Conservation (phyloP, 2,797 vertebrate species). For the Hyperoplus immaculatus region DNA sequence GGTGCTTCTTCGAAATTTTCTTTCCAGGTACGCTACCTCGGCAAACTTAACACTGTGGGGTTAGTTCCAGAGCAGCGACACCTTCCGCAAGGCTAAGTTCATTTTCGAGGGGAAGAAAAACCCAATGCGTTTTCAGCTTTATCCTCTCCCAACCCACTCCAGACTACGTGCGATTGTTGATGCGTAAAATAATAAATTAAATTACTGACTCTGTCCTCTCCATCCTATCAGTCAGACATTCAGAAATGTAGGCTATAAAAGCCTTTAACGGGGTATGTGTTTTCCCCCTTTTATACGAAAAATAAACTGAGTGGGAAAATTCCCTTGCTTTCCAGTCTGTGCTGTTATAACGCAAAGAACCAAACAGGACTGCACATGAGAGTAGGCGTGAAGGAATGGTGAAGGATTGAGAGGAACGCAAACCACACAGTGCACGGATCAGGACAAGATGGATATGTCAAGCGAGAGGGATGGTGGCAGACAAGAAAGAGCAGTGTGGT, state of each 20-base stretch:
- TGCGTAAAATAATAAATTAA: slow-evolving; percentile 80
- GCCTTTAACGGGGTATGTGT: slow-evolving; percentile 12
- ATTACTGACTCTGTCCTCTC: slow-evolving; percentile 55
- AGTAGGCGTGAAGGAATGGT: slow-evolving; percentile 80
- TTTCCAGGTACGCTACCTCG: slow-evolving; percentile 59
- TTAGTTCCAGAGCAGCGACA: slow-evolving; percentile 58
- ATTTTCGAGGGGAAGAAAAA: slow-evolving; percentile 4
- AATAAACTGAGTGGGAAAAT: slow-evolving; percentile 22
- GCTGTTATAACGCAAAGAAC: slow-evolving; percentile 64
- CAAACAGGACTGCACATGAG: slow-evolving; percentile 70
- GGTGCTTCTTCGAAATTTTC: slow-evolving; percentile 43
- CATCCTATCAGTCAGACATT: slow-evolving; percentile 52
- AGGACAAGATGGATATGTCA: slow-evolving; percentile 72
- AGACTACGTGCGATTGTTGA: slow-evolving; percentile 72
- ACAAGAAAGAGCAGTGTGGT: slow-evolving; percentile 59
- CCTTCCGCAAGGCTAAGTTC: slow-evolving; percentile 56
- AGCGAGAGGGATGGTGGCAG: slow-evolving; percentile 64
- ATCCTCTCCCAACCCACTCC: slow-evolving; percentile 44
- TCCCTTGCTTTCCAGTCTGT: slow-evolving; percentile 42
- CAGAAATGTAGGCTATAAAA: slow-evolving; percentile 31
- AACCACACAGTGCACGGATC: slow-evolving; percentile 61
- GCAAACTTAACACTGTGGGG: slow-evolving; percentile 73
- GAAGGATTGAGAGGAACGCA: slow-evolving; percentile 65
- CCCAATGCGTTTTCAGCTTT: slow-evolving; percentile 51
- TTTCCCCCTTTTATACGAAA: slow-evolving; percentile 6